Conservation (phyloP, 2,797 vertebrate genomes). For the Eurystomus glaucurus region DNA sequence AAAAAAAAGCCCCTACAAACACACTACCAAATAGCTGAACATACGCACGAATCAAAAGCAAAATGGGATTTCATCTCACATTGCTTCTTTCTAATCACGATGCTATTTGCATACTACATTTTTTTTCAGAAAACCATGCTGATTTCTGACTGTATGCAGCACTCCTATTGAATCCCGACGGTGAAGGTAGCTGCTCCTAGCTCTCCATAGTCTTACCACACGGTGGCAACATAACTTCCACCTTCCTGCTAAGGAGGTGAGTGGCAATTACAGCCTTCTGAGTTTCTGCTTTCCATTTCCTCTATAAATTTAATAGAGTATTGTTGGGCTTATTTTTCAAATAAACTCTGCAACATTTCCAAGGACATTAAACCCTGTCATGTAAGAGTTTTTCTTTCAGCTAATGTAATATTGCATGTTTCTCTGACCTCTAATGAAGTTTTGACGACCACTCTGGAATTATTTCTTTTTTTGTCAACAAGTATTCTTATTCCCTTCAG, state of each 20-base stretch:
- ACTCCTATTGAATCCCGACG: not conserved
- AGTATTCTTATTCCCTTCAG: not conserved
- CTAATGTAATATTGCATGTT: slow-evolving; percentile 51
- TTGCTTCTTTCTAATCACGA: slow-evolving; percentile 19
- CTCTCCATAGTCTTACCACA: not conserved
- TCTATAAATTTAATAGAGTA: slow-evolving; percentile 49
- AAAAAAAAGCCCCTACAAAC: not conserved
- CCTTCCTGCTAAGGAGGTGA: not conserved
- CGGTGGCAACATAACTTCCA: slow-evolving; percentile 58
- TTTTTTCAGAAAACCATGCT: not conserved
- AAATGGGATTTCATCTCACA: not conserved
- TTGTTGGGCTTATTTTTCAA: slow-evolving; percentile 63
- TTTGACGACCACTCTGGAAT: not conserved
- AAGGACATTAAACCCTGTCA: slow-evolving; percentile 15
- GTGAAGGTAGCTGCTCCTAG: not conserved
- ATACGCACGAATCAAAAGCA: slow-evolving; percentile 9
- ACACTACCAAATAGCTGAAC: not conserved
- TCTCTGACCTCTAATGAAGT: slow-evolving; percentile 42
- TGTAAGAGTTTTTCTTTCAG: not conserved
- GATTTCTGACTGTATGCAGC: slow-evolving; percentile 24
- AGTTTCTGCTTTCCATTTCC: slow-evolving; percentile 53
- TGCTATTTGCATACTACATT: not conserved
- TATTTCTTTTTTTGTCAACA: not conserved
- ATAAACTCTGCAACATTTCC: slow-evolving; percentile 58
- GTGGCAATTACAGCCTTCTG: slow-evolving; percentile 14